phyloP scores from a whole-genome alignment of 2,113 vertebrate species.

The Saccopteryx leptura region DNA sequence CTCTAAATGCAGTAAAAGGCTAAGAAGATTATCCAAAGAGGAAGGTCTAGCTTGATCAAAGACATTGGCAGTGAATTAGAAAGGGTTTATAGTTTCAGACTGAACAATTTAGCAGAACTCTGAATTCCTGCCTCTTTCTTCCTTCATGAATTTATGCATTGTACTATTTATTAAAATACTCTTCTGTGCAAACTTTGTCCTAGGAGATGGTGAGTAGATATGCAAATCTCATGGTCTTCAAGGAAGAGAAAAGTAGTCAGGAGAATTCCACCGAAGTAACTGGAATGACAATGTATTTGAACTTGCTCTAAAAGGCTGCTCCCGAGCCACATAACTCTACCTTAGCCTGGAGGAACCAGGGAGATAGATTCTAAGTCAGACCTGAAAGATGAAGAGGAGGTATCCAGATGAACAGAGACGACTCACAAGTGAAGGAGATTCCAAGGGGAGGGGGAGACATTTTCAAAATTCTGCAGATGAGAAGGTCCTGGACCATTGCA shows the following conservation, averaged over 20 bases:
- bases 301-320: accelerated
- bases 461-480: neutral
- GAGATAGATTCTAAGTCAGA: neutral
- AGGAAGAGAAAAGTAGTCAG: neutral
- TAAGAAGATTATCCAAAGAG: conserved; percentile 52
- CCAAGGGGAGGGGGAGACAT: neutral
- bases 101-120: conserved; percentile 43
- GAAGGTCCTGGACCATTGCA: accelerated
- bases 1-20: conserved; percentile 60
- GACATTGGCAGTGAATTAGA: neutral
- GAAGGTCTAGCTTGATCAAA: conserved; percentile 48
- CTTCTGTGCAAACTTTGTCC: neutral
- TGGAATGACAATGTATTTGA: neutral
- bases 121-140: conserved; percentile 13
- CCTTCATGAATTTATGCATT: conserved; percentile 56
- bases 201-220: neutral
- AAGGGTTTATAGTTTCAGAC: neutral
- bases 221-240: neutral
- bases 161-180: neutral
- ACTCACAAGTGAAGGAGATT: neutral
- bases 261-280: neutral
- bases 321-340: neutral
- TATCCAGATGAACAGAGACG: neutral
- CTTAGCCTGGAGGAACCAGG: too few species aligned
- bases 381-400: neutral